Conservation (phyloP, 2,113 vertebrate genomes). For the Caracal caracal region DNA sequence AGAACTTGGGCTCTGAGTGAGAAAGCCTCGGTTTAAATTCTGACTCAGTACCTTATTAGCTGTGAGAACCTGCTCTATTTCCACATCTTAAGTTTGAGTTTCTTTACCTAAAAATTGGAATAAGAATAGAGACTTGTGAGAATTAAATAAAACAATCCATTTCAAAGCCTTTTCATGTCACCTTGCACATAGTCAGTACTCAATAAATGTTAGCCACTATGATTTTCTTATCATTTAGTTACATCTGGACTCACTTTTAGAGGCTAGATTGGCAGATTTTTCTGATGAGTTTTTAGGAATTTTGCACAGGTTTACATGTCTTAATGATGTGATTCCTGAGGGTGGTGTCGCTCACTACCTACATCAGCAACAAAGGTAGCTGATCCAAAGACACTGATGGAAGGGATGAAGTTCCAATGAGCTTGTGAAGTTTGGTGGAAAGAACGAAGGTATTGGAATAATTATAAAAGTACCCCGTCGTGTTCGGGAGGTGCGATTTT, state of each 20-base stretch:
- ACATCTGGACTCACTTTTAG: conserved; percentile 11
- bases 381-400: background rate
- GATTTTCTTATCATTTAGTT: conserved; percentile 26
- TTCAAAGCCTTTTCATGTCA: background rate
- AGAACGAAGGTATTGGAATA: background rate
- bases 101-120: background rate
- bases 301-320: background rate
- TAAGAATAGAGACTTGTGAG: background rate
- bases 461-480: background rate
- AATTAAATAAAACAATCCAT: background rate
- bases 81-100: conserved; percentile 13
- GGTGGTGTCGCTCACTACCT: background rate
- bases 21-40: background rate
- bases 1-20: background rate
- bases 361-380: background rate
- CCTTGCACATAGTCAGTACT: background rate
- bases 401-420: background rate
- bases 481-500: background rate
- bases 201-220: background rate
- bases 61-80: background rate
- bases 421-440: background rate
- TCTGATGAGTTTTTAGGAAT: background rate
- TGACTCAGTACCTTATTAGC: background rate
- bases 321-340: background rate
- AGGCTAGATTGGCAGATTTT: background rate